Percentiles rank a stretch among this genome's conserved stretches.
Evolutionary conservation across 92 coral and sea anemone species (phyloP).

Genomic region (Umimayanthus chanpuru): DNA sequence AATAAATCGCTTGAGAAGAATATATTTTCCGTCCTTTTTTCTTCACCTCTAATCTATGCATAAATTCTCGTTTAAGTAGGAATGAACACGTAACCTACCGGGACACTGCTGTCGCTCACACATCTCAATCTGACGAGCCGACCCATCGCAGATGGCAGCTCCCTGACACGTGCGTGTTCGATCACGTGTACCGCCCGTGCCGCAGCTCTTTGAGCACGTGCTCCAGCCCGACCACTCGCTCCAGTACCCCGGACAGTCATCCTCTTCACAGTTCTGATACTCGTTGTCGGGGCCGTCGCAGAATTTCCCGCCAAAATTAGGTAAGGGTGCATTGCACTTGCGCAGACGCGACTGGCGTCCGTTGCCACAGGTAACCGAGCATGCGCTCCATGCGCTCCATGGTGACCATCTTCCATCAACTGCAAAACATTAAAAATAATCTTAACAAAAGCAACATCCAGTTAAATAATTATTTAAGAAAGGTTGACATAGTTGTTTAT

Average conservation of each 20-base stretch:
- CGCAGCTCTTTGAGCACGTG: slow-evolving; percentile 86
- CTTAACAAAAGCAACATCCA: too few species aligned
- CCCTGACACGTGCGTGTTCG: slow-evolving; percentile 95
- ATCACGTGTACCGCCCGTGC: slow-evolving; percentile 89
- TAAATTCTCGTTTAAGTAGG: not conserved
- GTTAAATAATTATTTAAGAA: too few species aligned
- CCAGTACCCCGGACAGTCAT: slow-evolving; percentile 97
- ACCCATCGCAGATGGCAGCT: slow-evolving; percentile 86
- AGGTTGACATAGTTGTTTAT: too few species aligned
- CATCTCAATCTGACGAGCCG: slow-evolving; percentile 83
- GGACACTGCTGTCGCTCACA: slow-evolving; percentile 94
- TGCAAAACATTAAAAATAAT: slow-evolving; percentile 17
- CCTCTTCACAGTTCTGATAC: slow-evolving; percentile 97
- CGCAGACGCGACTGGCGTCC: slow-evolving; percentile 95
- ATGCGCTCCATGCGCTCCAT: slow-evolving; percentile 96
- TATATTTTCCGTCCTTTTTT: too few species aligned
- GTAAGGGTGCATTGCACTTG: slow-evolving; percentile 78
- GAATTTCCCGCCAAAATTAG: slow-evolving; percentile 88
- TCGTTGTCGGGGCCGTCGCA: slow-evolving; percentile 91
- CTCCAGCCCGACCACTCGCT: slow-evolving; percentile 98
- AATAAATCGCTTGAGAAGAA: too few species aligned
- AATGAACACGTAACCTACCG: slow-evolving; percentile 57
- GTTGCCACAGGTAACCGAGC: slow-evolving; percentile 97
- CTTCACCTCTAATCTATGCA: not conserved
- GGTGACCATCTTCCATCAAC: slow-evolving; percentile 90